Base-by-base conservation (phyloP, 1,140 invertebrate genomes). In the Drosophila pachea region DNA sequence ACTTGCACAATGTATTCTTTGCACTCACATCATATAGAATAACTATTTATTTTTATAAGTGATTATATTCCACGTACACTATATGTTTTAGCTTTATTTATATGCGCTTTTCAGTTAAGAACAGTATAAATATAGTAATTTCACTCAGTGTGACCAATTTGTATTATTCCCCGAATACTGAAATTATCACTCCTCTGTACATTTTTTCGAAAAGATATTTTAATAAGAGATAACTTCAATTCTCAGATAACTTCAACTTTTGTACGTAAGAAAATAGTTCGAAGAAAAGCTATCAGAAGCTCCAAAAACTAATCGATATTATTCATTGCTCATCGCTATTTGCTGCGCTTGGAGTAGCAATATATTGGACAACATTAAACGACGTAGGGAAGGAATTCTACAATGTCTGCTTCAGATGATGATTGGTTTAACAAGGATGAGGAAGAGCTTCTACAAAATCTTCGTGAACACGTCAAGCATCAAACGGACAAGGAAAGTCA, bases 341-440 rank as follows among this genome's bases (percentile, higher is more conserved):
- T 11, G 6, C 29, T 32, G 2, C 38, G 4, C 29, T 2, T 8
- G n/a, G 4, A 36, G 36, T 5, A 53, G 22, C 3, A 22, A 22
- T 1, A 2, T 22, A 22, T 22, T 22, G 12, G n/a, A n/a, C n/a
- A n/a, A n/a, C n/a, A n/a, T n/a, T n/a, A n/a, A n/a, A n/a, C n/a
- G n/a, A n/a, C 29, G 6, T 4, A 29, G 16, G 5, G 31, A 29
- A 43, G 6, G 12, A 12, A 58, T 6, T 62, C 29, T 5, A 50
- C 9, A 5, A 84, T 84, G 79, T 74, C 81, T 4, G 70, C 49
- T 4, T 81, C 81, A 0, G 79, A 86, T 48, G 78, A 84, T 12
- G 87, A 88, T 78, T 89, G 87, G 87, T 89, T 89, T 9, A 72
- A 78, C 9, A 77, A 86, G 55, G 87, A 89, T 47, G 82, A 86